A percentile compares a stretch with the other conserved stretches of the same genome.
phyloP scores from a whole-genome alignment of 2,888 invertebrate species.

The Euplexia lucipara region DNA sequence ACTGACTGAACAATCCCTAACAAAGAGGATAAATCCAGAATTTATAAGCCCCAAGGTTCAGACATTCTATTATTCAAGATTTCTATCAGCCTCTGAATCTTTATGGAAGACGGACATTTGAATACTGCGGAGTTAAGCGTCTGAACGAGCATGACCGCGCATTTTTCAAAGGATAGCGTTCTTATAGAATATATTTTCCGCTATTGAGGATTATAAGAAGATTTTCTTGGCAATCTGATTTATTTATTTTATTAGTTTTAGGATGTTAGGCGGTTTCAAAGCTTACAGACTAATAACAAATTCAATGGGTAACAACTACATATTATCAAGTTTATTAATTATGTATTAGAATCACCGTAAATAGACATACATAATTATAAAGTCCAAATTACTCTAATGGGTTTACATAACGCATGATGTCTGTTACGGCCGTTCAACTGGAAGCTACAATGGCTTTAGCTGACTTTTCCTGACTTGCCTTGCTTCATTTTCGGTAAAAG shows the following conservation, averaged over 20 bases:
- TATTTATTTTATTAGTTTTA: conserved; percentile 6
- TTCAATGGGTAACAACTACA: too few relatives aligned
- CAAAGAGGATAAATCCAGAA: conserved; percentile 40
- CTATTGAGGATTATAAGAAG: conserved; percentile 19
- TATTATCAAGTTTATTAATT: too few relatives aligned
- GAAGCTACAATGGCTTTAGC: too few relatives aligned
- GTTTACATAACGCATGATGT: too few relatives aligned
- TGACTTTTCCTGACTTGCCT: too few relatives aligned
- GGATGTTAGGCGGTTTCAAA: too few relatives aligned
- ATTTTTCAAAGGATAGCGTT: conserved; percentile 50
- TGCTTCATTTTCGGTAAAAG: too few relatives aligned
- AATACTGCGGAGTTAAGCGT: conserved; percentile 60
- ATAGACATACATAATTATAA: too few relatives aligned
- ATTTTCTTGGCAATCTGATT: neutral
- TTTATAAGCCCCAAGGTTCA: conserved; percentile 44
- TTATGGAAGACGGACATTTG: conserved; percentile 59
- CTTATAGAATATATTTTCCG: conserved; percentile 45
- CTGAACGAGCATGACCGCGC: conserved; percentile 50
- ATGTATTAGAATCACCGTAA: too few relatives aligned
- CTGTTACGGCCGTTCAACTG: too few relatives aligned
- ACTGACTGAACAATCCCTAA: conserved; percentile 25
- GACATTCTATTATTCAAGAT: conserved; percentile 55
- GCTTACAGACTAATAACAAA: too few relatives aligned
- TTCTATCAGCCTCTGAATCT: conserved; percentile 54
- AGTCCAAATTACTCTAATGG: too few relatives aligned